These are phyloP conservation scores for Sciurus niger DNA, from an alignment of 2,113 vertebrate genomes.

Conservation along the genomic window DNA sequence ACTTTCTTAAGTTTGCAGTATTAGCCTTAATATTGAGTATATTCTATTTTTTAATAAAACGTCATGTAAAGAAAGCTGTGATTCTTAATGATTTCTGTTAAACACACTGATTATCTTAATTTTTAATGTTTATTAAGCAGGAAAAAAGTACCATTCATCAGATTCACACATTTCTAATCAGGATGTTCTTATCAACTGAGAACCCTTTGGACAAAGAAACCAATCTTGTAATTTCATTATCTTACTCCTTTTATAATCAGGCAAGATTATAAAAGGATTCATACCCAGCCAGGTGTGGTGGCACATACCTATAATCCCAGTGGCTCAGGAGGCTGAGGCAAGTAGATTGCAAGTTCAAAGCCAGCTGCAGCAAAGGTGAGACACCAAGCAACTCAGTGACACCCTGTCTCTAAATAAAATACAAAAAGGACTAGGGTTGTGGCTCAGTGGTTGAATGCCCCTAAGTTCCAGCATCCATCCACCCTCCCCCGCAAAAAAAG, in stretches of 20 bases:
- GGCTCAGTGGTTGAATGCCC: no score
- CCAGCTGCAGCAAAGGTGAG: no score
- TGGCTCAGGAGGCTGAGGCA: no score
- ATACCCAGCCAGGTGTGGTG: neutral
- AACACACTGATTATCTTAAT: neutral
- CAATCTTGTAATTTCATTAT: neutral
- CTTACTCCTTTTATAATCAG: neutral
- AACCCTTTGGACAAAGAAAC: neutral
- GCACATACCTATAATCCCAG: no score
- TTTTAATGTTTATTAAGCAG: neutral
- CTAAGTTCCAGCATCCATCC: no score
- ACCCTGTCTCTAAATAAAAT: no score
- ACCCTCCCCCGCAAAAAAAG: neutral
- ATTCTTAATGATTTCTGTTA: neutral
- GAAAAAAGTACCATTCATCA: neutral
- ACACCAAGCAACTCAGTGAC: no score
- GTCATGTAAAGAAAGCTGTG: neutral
- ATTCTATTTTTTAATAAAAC: conserved; percentile 50
- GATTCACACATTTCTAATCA: neutral
- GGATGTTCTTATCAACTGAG: neutral
- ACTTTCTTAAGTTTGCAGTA: neutral
- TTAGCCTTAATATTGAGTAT: neutral
- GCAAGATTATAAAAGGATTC: neutral
- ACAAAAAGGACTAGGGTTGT: no score
- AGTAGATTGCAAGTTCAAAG: no score